phyloP scores from a whole-genome alignment of 2,797 vertebrate species.

The Capromys pilorides region DNA sequence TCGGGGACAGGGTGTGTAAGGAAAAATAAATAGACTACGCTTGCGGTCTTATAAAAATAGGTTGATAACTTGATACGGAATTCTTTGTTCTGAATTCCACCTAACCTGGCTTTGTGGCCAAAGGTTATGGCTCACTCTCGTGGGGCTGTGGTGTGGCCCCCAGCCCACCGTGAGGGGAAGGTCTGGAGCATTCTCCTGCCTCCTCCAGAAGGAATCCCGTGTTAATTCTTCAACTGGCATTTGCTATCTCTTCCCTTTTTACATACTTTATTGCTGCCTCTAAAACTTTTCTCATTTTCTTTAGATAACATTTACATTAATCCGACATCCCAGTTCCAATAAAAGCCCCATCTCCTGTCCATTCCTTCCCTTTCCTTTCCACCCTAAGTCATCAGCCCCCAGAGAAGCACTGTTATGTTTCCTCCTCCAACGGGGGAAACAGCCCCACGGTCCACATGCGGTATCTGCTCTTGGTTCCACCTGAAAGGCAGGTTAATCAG shows the following conservation, averaged over 20 bases:
- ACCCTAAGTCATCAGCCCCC: conserved; percentile 30
- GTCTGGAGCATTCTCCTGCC: background rate
- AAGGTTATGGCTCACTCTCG: background rate
- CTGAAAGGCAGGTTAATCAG: conserved; percentile 49
- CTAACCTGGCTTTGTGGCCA: background rate
- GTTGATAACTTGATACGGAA: conserved; percentile 47
- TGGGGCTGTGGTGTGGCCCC: background rate
- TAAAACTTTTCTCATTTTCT: conserved; percentile 1
- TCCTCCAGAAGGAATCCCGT: background rate
- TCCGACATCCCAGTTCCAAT: background rate
- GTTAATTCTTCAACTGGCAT: background rate
- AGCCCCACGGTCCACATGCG: background rate
- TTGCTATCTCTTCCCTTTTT: background rate
- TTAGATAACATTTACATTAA: conserved; percentile 37
- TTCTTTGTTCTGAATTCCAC: conserved; percentile 65
- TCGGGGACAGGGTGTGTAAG: conserved; percentile 71
- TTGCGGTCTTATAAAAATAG: conserved; percentile 67
- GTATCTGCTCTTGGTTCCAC: background rate
- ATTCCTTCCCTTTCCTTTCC: background rate
- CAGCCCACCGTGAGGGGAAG: accelerated
- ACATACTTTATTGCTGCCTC: background rate
- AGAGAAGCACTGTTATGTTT: conserved; percentile 45
- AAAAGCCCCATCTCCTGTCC: conserved; percentile 1
- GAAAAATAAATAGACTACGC: conserved; percentile 70
- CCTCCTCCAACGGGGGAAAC: background rate